These are phyloP conservation scores for Brachionus koreanus DNA, from an alignment of 1,140 invertebrate species.

Conservation along the genomic window DNA sequence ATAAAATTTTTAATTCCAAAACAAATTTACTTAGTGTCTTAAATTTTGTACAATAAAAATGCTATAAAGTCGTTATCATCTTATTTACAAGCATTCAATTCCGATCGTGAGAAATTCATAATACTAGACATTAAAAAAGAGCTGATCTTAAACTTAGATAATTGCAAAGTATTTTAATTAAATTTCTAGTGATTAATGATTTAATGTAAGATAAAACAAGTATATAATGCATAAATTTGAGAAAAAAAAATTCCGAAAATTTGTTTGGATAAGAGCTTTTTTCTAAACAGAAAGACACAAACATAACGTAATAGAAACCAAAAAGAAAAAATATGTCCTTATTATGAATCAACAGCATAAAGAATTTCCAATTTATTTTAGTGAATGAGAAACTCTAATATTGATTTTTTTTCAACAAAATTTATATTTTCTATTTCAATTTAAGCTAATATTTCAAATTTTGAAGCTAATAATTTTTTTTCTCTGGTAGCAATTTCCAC, in stretches of 20 bases:
- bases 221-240: not conserved
- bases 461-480: slow-evolving; percentile 32
- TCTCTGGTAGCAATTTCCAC: not conserved
- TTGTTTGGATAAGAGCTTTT: not conserved
- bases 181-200: not conserved
- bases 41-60: not conserved
- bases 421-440: slow-evolving; percentile 5
- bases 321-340: slow-evolving; percentile 4
- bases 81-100: not conserved
- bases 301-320: not conserved
- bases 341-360: slow-evolving; percentile 22
- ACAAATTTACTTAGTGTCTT: not conserved
- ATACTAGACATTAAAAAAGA: not conserved
- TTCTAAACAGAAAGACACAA: not conserved
- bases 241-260: not conserved
- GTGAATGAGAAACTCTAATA: slow-evolving; percentile 21
- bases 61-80: not conserved
- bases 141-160: not conserved
- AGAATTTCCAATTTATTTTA: slow-evolving; percentile 19
- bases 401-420: slow-evolving; percentile 9
- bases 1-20: not conserved
- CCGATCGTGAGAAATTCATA: not conserved
- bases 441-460: slow-evolving; percentile 23
- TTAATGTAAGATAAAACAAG: too few species aligned
- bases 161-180: not conserved